A percentile compares a stretch with the other conserved stretches of the same genome.
phyloP scores from a whole-genome alignment of 2,113 vertebrate genomes.

The Odontophorus gujanensis region DNA sequence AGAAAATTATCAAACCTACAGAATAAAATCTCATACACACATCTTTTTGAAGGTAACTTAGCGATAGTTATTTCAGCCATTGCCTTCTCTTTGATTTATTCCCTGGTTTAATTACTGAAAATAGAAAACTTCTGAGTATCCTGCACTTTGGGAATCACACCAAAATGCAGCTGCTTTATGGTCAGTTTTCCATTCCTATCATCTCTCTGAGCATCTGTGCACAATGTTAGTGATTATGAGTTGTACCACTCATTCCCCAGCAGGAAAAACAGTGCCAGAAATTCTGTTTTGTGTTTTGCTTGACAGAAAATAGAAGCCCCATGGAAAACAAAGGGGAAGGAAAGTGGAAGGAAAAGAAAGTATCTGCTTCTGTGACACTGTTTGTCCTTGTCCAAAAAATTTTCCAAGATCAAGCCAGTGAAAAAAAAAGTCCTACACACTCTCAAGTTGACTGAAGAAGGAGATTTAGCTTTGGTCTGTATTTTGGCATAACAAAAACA shows the following conservation, averaged over 20 bases:
- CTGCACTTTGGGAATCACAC: slow-evolving; percentile 25
- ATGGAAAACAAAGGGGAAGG: background rate
- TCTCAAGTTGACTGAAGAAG: background rate
- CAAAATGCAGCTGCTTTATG: slow-evolving; percentile 58
- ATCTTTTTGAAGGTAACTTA: background rate
- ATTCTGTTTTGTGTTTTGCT: slow-evolving; percentile 46
- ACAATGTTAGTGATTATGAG: slow-evolving; percentile 50
- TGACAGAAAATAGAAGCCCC: slow-evolving; percentile 3
- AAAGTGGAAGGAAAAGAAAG: background rate
- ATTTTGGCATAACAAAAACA: background rate
- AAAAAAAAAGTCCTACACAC: background rate
- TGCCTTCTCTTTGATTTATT: background rate
- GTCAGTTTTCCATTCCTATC: slow-evolving; percentile 60
- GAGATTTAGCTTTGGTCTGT: background rate
- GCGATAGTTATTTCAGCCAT: background rate
- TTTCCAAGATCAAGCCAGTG: background rate
- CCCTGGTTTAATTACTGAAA: slow-evolving; percentile 48
- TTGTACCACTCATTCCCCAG: slow-evolving; percentile 43
- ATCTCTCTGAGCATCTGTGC: slow-evolving; percentile 61
- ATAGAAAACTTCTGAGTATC: slow-evolving; percentile 17
- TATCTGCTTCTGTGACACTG: accelerated
- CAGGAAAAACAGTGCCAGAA: slow-evolving; percentile 39
- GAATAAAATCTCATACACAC: background rate
- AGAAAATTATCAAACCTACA: background rate
- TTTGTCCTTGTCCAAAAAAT: background rate